Base-by-base conservation (phyloP, 1,140 invertebrate genomes). In the Plectrocnemia conspersa region DNA sequence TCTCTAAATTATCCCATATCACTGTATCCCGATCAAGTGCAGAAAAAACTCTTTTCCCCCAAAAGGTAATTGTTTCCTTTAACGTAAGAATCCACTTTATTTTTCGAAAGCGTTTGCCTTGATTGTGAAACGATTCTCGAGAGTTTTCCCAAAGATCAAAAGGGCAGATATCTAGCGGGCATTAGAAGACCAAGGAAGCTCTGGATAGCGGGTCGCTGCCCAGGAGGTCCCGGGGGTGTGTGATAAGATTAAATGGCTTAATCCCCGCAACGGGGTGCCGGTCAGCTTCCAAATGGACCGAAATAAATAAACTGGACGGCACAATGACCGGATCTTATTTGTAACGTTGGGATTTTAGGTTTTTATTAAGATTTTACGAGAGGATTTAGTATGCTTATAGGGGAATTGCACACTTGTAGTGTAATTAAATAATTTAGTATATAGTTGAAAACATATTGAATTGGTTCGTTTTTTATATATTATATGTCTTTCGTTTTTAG, bases 241-340 rank as follows among this genome's bases (percentile, higher is more conserved):
- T 22, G 47, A 50, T 38, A 50, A 50, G 47, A 35, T 24, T 50
- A 50, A 50, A 50, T 50, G 21, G 32, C 13, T 15, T 50, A 50
- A 50, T 50, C 47, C 47, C 10, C 47, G 3, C 32, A 2, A 19
- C 21, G 11, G 47, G 47, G 47, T 9, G n/a, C 2, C 27, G 47
- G 18, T 35, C 47, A 38, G 25, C 5, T 24, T 18, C 44, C n/a
- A 47, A 50, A 36, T 35, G 47, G 47, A 7, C 15, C 25, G 1
- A 35, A 38, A 50, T 50, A 50, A 50, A 50, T 50, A 50, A 36
- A 18, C 47, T 18, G 11, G n/a, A n/a, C n/a, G 33, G 33, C 47
- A 50, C 33, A 50, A 50, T 50, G 47, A 24, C 16, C 1, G 22
- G 22, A 29, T 50, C 47, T 50, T 50, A 38, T 50, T 50, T 50